These are phyloP conservation scores for Carassius carassius DNA, from an alignment of 2,113 vertebrate species.

Conservation along the genomic window DNA sequence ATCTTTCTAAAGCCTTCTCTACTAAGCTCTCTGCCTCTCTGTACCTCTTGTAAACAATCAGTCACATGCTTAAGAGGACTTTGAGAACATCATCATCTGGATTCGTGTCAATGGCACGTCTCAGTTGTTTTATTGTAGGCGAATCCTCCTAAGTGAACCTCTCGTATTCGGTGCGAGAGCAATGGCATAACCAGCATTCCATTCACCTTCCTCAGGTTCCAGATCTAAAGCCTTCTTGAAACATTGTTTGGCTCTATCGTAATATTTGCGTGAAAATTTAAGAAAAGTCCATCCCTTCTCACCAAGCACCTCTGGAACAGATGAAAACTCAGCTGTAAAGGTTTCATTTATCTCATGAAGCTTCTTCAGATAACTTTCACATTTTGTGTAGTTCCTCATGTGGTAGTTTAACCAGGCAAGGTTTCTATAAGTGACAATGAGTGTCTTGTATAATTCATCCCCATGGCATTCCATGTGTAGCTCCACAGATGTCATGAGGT, in stretches of 20 bases:
- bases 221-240: constrained; percentile 75
- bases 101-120: constrained; percentile 67
- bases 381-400: constrained; percentile 47
- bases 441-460: constrained; percentile 28
- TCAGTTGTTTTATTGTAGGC: constrained; percentile 61
- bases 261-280: constrained; percentile 71
- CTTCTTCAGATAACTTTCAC: constrained; percentile 50
- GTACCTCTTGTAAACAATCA: constrained; percentile 40
- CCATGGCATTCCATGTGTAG: constrained; percentile 28
- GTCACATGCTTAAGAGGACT: constrained; percentile 73
- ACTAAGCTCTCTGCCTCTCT: constrained; percentile 69
- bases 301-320: constrained; percentile 69
- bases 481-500: constrained; percentile 41
- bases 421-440: constrained; percentile 61
- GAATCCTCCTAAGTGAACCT: fast-evolving
- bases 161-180: constrained; percentile 49
- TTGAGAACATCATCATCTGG: constrained; percentile 64
- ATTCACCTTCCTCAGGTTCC: constrained; percentile 75
- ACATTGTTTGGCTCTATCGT: constrained; percentile 67
- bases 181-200: constrained; percentile 74
- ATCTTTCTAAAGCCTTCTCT: constrained; percentile 69
- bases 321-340: constrained; percentile 57
- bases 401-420: constrained; percentile 61
- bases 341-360: constrained; percentile 44
- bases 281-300: constrained; percentile 78